Percentiles rank a stretch among this genome's conserved stretches.
These are phyloP conservation scores for Vanacampus margaritifer DNA, from an alignment of 2,113 vertebrate genomes.

Conservation along the genomic window DNA sequence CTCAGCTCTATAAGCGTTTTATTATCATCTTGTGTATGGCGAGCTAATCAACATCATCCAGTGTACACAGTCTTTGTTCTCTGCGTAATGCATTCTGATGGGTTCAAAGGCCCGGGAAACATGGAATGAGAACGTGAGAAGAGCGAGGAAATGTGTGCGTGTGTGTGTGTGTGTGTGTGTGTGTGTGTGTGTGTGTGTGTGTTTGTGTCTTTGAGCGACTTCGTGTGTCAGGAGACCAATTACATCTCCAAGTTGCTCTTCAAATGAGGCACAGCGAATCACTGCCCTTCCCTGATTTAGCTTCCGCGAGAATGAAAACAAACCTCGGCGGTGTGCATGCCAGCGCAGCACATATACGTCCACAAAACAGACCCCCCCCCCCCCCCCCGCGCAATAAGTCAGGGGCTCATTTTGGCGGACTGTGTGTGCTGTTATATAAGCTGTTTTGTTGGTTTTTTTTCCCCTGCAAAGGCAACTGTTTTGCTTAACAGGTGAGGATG, in stretches of 20 bases:
- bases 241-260: constrained; percentile 57
- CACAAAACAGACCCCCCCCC: constrained; percentile 7
- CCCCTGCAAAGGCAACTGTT: constrained; percentile 47
- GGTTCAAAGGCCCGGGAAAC: constrained; percentile 64
- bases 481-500: constrained; percentile 58
- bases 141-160: neutral
- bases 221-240: constrained; percentile 63
- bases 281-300: constrained; percentile 45
- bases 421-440: constrained; percentile 51
- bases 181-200: constrained; percentile 2
- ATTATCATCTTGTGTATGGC: constrained; percentile 52
- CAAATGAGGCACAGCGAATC: constrained; percentile 54
- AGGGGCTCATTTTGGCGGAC: constrained; percentile 24
- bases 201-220: constrained; percentile 12
- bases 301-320: constrained; percentile 39
- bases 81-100: constrained; percentile 54
- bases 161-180: neutral
- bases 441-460: constrained; percentile 12
- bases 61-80: constrained; percentile 61
- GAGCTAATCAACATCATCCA: constrained; percentile 61
- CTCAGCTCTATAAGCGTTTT: constrained; percentile 48
- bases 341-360: neutral
- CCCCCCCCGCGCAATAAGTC: constrained; percentile 30
- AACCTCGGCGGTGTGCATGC: constrained; percentile 14
- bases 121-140: constrained; percentile 28